A percentile compares a stretch with the other conserved stretches of the same genome.
phyloP scores from a whole-genome alignment of 2,888 invertebrate genomes.

The Perdita meconis region DNA sequence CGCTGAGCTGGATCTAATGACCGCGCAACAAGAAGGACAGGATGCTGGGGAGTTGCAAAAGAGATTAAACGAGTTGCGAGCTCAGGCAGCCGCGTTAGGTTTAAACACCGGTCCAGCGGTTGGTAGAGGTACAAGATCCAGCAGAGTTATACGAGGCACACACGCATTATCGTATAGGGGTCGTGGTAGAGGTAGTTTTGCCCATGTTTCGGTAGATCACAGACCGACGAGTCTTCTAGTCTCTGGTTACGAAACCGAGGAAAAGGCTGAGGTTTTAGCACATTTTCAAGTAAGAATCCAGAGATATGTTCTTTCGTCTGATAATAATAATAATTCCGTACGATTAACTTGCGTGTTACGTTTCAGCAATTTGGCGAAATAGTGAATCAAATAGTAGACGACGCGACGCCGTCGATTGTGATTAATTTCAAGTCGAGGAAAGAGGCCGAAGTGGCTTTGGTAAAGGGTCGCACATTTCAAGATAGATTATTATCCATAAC shows the following conservation, averaged over 20 bases:
- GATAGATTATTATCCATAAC: conserved; percentile 86
- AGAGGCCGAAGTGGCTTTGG: conserved; percentile 91
- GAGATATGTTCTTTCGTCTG: conserved; percentile 3
- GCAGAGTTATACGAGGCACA: conserved; percentile 76
- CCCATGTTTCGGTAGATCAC: conserved; percentile 91
- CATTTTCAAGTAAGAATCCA: conserved; percentile 91
- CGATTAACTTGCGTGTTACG: conserved; percentile 86
- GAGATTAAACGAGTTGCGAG: conserved; percentile 89
- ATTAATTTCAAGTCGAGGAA: conserved; percentile 91
- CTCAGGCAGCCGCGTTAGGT: conserved; percentile 85
- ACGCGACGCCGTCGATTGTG: conserved; percentile 90
- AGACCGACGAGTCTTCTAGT: conserved; percentile 94
- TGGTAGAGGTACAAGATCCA: conserved; percentile 72
- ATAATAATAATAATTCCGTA: not conserved
- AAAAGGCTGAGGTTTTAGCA: conserved; percentile 90
- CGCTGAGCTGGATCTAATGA: conserved; percentile 95
- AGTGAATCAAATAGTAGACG: conserved; percentile 91
- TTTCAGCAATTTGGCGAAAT: conserved; percentile 94
- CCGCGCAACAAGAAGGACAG: conserved; percentile 94
- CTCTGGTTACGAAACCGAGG: conserved; percentile 94
- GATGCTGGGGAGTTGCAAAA: conserved; percentile 93
- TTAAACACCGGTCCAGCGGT: conserved; percentile 72
- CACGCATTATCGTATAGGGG: conserved; percentile 76
- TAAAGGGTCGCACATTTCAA: conserved; percentile 91
- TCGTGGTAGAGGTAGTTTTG: conserved; percentile 82